Conservation (phyloP, 2,113 vertebrate genomes). For the Syrrhaptes paradoxus region DNA sequence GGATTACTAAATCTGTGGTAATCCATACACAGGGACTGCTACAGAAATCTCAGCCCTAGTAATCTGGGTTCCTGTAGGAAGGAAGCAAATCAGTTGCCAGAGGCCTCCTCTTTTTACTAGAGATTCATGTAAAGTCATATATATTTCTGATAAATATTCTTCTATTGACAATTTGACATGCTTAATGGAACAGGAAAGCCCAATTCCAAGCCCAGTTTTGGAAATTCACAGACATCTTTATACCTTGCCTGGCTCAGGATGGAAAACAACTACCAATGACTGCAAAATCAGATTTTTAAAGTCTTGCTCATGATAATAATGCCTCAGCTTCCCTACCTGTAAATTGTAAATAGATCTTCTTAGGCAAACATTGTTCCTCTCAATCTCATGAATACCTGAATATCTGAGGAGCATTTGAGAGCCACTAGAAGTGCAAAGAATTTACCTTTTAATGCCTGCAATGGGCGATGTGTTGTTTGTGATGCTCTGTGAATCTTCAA, state of each 20-base stretch:
- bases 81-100: not conserved
- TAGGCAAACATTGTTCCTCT: not conserved
- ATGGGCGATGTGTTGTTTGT: not conserved
- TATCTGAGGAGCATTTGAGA: not conserved
- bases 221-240: not conserved
- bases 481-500: not conserved
- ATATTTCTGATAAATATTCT: not conserved
- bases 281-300: not conserved
- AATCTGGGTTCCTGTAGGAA: not conserved
- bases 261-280: not conserved
- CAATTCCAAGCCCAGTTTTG: not conserved
- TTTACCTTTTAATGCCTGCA: not conserved
- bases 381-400: not conserved
- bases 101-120: not conserved
- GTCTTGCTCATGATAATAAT: not conserved
- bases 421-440: not conserved
- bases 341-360: not conserved
- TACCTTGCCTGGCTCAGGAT: not conserved
- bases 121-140: not conserved
- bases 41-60: not conserved
- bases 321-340: not conserved
- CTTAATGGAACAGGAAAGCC: not conserved
- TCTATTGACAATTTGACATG: not conserved
- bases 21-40: not conserved
- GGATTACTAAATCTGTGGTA: not conserved